Conservation (phyloP, 2,113 vertebrate species). For the Pedetes capensis region DNA sequence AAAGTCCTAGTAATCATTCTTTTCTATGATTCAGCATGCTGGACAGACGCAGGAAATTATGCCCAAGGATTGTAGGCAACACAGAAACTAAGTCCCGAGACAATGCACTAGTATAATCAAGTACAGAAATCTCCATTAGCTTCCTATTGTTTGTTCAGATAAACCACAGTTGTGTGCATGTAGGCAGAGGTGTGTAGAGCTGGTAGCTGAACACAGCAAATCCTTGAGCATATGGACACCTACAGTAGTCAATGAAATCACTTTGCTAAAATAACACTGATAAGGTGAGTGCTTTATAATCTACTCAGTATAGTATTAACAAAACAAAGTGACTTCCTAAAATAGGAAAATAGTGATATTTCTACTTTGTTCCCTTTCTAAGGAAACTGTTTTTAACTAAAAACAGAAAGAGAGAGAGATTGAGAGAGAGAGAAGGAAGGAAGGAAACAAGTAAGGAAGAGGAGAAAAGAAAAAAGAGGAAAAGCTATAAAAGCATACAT, state of each 20-base stretch:
- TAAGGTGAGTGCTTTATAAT: background rate
- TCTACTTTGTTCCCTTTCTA: background rate
- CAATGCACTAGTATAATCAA: background rate
- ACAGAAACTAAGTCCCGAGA: background rate
- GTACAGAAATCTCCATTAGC: background rate
- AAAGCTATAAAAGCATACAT: background rate
- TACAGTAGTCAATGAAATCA: rapidly evolving
- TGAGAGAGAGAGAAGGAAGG: no score
- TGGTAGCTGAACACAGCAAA: no score
- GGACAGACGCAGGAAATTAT: background rate
- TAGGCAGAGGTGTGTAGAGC: background rate
- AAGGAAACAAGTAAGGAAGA: no score
- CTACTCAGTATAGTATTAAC: background rate
- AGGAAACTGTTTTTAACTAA: background rate
- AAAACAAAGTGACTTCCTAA: background rate
- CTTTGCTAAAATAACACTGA: background rate
- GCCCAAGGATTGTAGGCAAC: background rate
- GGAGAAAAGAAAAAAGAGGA: background rate
- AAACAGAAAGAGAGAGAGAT: background rate
- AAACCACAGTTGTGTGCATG: background rate
- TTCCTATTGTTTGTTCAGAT: background rate
- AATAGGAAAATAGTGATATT: background rate
- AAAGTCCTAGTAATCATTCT: background rate
- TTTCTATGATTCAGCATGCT: background rate
- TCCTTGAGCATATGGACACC: background rate